phyloP scores from a whole-genome alignment of 2,113 vertebrate species.

The Nothoprocta pentlandii region DNA sequence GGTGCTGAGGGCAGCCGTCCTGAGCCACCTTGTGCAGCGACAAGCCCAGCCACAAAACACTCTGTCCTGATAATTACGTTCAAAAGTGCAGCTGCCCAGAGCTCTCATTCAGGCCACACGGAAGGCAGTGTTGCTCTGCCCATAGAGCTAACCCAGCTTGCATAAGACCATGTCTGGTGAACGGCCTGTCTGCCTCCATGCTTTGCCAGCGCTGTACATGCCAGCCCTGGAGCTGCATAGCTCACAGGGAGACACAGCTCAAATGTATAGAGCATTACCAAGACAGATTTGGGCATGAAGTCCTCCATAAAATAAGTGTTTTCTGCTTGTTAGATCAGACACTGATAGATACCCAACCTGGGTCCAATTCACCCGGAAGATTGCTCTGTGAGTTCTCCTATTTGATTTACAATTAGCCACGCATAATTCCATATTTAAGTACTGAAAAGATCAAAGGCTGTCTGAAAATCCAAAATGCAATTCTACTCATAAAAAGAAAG shows the following conservation, averaged over 20 bases:
- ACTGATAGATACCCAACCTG: background rate
- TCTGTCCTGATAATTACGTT: background rate
- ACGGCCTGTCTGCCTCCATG: background rate
- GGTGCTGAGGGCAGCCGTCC: background rate
- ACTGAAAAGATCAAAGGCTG: background rate
- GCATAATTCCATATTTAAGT: background rate
- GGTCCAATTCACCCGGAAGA: background rate
- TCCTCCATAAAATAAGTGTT: background rate
- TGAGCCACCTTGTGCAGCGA: background rate
- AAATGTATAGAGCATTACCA: background rate
- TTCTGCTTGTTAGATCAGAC: background rate
- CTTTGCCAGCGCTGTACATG: background rate
- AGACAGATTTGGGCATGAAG: background rate
- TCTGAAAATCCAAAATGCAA: background rate
- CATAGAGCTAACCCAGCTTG: background rate
- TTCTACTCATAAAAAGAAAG: background rate
- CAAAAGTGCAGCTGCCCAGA: background rate
- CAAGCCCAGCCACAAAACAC: background rate
- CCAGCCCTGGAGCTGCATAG: background rate
- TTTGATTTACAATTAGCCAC: background rate
- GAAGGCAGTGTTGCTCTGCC: background rate
- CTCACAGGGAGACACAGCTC: background rate
- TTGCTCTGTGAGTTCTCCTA: background rate
- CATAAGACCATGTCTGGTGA: background rate
- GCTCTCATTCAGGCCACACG: background rate